phyloP scores from a whole-genome alignment of 2,113 vertebrate species.

The Corythoichthys intestinalis region DNA sequence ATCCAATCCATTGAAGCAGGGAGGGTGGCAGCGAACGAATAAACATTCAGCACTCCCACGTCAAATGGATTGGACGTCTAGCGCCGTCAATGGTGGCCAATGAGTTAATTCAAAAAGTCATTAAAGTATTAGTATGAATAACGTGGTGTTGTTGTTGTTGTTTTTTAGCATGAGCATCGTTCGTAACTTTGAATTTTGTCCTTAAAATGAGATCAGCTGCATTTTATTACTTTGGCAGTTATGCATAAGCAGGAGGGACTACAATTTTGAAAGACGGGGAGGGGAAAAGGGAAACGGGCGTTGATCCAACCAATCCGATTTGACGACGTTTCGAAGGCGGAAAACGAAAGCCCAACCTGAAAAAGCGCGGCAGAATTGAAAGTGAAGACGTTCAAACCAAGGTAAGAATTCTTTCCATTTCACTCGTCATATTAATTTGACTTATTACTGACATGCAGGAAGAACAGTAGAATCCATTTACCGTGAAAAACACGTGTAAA shows the following conservation, averaged over 20 bases:
- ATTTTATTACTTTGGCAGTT: too few relatives aligned
- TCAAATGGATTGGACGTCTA: too few relatives aligned
- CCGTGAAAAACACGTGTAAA: not conserved
- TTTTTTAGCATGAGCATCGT: not conserved
- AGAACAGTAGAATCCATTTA: not conserved
- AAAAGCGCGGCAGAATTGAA: slow-evolving; percentile 67
- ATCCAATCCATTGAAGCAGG: too few relatives aligned
- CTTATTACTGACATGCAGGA: not conserved
- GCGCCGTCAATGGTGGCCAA: too few relatives aligned
- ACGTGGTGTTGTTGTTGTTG: too few relatives aligned
- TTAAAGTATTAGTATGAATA: too few relatives aligned
- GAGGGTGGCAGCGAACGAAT: too few relatives aligned
- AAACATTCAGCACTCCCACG: too few relatives aligned
- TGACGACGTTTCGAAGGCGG: slow-evolving; percentile 30
- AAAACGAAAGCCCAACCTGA: slow-evolving; percentile 32
- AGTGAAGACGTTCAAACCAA: slow-evolving; percentile 35
- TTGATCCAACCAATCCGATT: slow-evolving; percentile 54
- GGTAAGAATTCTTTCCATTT: not conserved
- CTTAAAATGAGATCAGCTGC: not conserved
- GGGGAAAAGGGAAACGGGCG: not conserved
- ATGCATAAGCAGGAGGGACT: too few relatives aligned
- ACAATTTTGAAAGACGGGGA: not conserved
- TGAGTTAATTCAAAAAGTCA: too few relatives aligned
- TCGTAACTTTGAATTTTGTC: not conserved
- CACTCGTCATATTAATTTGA: not conserved